phyloP scores from a whole-genome alignment of 2,797 vertebrate species.

The Phylloscopus collybita region DNA sequence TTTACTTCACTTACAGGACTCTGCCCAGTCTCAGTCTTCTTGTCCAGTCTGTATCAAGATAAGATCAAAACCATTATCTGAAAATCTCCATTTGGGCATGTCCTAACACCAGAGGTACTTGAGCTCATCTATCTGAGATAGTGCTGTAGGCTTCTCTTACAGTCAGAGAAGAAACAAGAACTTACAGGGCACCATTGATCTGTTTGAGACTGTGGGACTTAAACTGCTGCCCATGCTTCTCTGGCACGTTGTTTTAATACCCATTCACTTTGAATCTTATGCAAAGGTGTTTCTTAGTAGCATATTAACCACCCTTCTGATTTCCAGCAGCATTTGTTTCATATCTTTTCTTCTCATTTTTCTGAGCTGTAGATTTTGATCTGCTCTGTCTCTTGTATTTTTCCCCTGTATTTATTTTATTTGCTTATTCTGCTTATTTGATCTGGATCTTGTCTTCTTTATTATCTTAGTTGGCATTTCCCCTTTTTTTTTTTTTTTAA shows the following conservation, averaged over 20 bases:
- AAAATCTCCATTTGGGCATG: not conserved
- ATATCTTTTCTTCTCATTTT: not conserved
- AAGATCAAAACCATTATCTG: not conserved
- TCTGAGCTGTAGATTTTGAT: not conserved
- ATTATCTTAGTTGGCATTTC: slow-evolving; percentile 10
- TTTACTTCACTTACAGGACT: not conserved
- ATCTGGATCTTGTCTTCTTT: not conserved
- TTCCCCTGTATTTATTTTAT: not conserved
- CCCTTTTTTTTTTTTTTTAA: not conserved
- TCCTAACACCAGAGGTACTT: not conserved
- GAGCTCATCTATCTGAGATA: not conserved
- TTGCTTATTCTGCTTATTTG: not conserved
- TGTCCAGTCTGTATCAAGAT: not conserved
- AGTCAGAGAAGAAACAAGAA: not conserved
- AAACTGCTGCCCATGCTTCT: not conserved
- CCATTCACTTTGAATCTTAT: not conserved
- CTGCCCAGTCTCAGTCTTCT: not conserved
- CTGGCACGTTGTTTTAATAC: not conserved
- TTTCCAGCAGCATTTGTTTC: not conserved
- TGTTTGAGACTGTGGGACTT: not conserved
- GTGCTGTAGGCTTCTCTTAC: not conserved
- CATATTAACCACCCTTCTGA: not conserved
- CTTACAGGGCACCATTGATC: not conserved
- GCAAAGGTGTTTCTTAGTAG: not conserved
- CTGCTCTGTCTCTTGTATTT: not conserved